Evolutionary conservation across 2,797 vertebrate species (phyloP), one percentile per base, ranked within the genome.

Genomic region (Apodemus agrarius): DNA sequence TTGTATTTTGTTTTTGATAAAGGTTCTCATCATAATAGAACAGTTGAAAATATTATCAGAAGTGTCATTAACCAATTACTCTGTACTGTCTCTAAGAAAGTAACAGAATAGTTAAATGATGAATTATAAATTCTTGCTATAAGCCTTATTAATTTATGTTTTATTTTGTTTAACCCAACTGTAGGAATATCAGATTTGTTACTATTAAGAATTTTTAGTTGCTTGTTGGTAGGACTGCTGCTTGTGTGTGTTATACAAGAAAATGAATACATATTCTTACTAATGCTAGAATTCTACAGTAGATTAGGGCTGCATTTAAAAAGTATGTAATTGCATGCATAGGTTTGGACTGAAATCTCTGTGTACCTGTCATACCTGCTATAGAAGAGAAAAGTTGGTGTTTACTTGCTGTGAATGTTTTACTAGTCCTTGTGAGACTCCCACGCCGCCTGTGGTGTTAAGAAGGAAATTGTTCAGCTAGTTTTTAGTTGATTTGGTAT

Each of bases 91-190:
- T 72, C 40, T 54, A 5, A 86, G 54, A 67, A 89, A 87, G 31
- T 21, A 91, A 72, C 34, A 86, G 76, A 89, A 52, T 91, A 81
- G 49, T 89, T 91, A 94, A 89, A 17, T 91, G 24, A 95, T 95
- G 43, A 83, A 52, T 89, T 93, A 84, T 93, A 46, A 21, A 40
- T 94, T 86, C 57, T 80, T 88, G 14, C 17, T 3, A 91, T 19
- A 78, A 80, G 40, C 78, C 29, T 92, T 79, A 69, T 69, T n/a
- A n/a, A n/a, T 94, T 89, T 78, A 92, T 63, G 37, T 4, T 83
- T 83, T 43, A 61, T 80, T 84, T 88, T 80, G 37, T 81, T 85
- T 80, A 46, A n/a, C 74, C 82, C 78, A 88, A 93, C 29, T 54
- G 13, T 74, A 85, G 59, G 69, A 75, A 86, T 86, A 12, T 74